Percentiles rank a stretch among this genome's conserved stretches.
phyloP scores from a whole-genome alignment of 2,797 vertebrate genomes.

The Lutra lutra region DNA sequence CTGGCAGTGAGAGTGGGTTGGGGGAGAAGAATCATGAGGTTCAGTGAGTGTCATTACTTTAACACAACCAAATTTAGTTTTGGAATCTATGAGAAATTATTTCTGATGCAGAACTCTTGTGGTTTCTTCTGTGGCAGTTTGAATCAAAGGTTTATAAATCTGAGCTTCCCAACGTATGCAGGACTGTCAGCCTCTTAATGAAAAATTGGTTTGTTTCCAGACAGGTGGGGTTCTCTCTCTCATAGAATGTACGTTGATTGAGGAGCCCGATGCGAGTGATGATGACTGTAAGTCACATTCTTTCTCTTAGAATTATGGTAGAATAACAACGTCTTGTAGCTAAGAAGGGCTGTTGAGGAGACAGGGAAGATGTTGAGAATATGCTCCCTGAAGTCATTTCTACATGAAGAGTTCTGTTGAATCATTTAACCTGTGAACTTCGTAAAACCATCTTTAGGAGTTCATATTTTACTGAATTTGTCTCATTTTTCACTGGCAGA shows the following conservation, averaged over 20 bases:
- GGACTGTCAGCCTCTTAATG: background rate
- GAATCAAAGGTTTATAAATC: background rate
- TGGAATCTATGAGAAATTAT: background rate
- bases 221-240: conserved; percentile 98
- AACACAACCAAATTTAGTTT: conserved; percentile 3
- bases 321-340: conserved; percentile 8
- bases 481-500: background rate
- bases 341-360: background rate
- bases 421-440: background rate
- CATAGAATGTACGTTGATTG: conserved; percentile 96
- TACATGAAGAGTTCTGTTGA: background rate
- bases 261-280: conserved; percentile 94
- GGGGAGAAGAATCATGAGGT: background rate
- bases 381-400: background rate
- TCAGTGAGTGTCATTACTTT: conserved; percentile 12
- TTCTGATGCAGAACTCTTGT: background rate
- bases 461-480: background rate
- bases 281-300: conserved; percentile 94
- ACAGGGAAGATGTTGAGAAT: background rate
- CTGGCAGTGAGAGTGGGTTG: background rate
- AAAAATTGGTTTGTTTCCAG: conserved; percentile 86
- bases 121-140: background rate
- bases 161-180: background rate
- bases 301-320: conserved; percentile 64
- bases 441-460: background rate